Evolutionary conservation across 2,113 vertebrate genomes (phyloP).

Genomic region (Brachyhypopomus occidentalis): DNA sequence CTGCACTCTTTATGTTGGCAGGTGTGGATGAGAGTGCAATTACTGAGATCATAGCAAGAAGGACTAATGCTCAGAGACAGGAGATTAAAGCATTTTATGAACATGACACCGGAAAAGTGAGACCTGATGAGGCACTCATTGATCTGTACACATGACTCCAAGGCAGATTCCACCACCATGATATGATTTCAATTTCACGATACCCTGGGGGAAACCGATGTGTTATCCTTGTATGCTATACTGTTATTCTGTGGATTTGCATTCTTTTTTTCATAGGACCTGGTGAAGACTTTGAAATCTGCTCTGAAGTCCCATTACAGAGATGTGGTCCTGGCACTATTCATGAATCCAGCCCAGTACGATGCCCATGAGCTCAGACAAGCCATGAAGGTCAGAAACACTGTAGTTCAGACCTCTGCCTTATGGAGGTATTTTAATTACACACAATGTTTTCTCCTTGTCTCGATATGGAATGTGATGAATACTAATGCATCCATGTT

Average conservation of each 20-base stretch:
- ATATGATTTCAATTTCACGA: neutral
- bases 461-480: too few relatives aligned
- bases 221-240: neutral
- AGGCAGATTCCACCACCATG: neutral
- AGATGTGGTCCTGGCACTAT: conserved; percentile 78
- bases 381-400: conserved; percentile 66
- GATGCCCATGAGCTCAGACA: conserved; percentile 82
- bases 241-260: neutral
- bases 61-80: conserved; percentile 86
- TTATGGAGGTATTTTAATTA: neutral
- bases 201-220: neutral
- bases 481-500: neutral
- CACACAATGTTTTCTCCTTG: neutral
- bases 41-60: conserved; percentile 82
- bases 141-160: neutral
- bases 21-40: conserved; percentile 88
- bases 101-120: conserved; percentile 79
- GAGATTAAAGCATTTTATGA: conserved; percentile 86
- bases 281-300: conserved; percentile 78
- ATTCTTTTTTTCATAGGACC: conserved; percentile 66
- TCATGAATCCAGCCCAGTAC: conserved; percentile 84
- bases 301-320: conserved; percentile 80
- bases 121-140: neutral
- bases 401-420: neutral
- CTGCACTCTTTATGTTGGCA: neutral